Evolutionary conservation across 1,140 invertebrate genomes (phyloP), one percentile per base, ranked within the genome.

Genomic region (Zaprionus taronus): DNA sequence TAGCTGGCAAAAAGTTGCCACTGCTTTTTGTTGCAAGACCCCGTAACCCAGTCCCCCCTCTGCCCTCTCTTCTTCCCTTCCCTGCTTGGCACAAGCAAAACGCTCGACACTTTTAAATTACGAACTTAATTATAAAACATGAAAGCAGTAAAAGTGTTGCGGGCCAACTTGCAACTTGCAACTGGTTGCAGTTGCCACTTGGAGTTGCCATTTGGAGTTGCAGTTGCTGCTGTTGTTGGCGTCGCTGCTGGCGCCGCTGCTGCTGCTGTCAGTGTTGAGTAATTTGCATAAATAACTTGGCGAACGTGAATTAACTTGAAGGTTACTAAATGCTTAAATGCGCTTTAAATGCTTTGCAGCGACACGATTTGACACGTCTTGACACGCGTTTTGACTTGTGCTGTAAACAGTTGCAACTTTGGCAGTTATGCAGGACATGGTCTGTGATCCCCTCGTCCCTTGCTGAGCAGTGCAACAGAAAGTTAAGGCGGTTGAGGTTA

Each of bases 101-200:
- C 38, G 67, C 74, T 79, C 77, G 83, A 87, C 83, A 89, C 84
- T 89, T 82, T 87, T 89, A 87, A 87, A 89, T 89, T 87, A 89
- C 84, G 72, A 79, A 87, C 84, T 87, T 87, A 87, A 87, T 87
- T 87, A 87, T 89, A 87, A 87, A 87, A 79, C 84, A 87, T 84
- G 84, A 89, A 87, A 81, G 83, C 73, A 55, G 41, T 51, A 36
- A 56, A 41, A 41, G 47, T 17, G 51, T 36, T 61, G 67, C 44
- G 41, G n/a, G n/a, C n/a, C 28, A 31, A 36, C 57, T 36, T 47
- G 69, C 26, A 31, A 9, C 47, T 53, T 49, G 53, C 63, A 76
- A 72, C 64, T 66, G 26, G 74, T 61, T 80, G 78, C 81, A 79
- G 65, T 80, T 81, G 76, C 62, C 67, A 15, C 9, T 55, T 5